These are phyloP conservation scores for Xylophagus ater DNA, from an alignment of 2,888 invertebrate species.

Conservation along the genomic window DNA sequence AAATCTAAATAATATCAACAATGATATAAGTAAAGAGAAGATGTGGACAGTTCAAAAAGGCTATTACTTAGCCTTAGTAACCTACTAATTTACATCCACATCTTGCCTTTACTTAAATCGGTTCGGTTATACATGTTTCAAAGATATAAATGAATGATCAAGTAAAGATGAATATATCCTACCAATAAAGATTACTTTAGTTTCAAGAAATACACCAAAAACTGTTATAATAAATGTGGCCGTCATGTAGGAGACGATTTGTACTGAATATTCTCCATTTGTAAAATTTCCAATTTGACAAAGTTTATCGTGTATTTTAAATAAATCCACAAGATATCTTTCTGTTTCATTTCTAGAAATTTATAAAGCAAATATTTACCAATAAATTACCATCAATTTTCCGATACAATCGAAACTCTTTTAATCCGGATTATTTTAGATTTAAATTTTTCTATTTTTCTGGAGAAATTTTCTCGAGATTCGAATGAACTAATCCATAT, in stretches of 20 bases:
- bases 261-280: constrained; percentile 32
- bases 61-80: no score
- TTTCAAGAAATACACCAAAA: constrained; percentile 35
- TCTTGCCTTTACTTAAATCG: no score
- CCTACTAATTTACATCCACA: no score
- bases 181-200: constrained; percentile 36
- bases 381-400: background rate
- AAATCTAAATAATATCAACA: no score
- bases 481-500: background rate
- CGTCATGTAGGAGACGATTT: constrained; percentile 35
- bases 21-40: no score
- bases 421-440: constrained; percentile 1
- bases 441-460: constrained; percentile 11
- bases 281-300: constrained; percentile 30
- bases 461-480: constrained; percentile 18
- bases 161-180: no score
- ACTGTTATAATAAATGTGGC: constrained; percentile 34
- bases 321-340: constrained; percentile 31
- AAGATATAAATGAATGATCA: no score
- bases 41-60: no score
- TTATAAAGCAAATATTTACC: background rate
- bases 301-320: constrained; percentile 34
- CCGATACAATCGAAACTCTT: no score
- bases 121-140: no score
- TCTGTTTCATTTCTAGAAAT: constrained; percentile 20